Conservation (phyloP, 2,888 invertebrate genomes). For the Limenitis camilla region DNA sequence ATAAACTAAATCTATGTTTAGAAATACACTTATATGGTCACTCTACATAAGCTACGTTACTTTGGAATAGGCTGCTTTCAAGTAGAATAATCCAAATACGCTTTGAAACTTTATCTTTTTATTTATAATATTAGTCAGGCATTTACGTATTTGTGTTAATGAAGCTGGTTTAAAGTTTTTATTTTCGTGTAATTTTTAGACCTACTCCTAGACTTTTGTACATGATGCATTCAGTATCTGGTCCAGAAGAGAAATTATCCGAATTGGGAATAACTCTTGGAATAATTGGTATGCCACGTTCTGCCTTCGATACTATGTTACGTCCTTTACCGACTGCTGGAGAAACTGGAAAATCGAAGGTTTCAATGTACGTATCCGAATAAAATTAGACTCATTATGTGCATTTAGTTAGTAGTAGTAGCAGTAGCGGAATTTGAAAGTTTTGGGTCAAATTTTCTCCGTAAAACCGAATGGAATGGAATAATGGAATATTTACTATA, state of each 20-base stretch:
- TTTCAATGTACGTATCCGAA: constrained; percentile 36
- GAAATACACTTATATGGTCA: too few relatives aligned
- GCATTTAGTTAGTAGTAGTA: constrained; percentile 1
- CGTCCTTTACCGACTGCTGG: constrained; percentile 37
- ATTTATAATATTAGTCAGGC: too few relatives aligned
- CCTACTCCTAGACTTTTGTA: constrained; percentile 59
- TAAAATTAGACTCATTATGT: constrained; percentile 13
- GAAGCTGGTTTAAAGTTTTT: too few relatives aligned
- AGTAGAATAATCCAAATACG: too few relatives aligned
- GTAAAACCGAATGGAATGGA: not conserved
- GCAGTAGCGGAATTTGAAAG: not conserved
- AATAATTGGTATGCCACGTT: constrained; percentile 73
- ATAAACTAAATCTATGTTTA: too few relatives aligned
- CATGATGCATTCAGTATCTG: constrained; percentile 69
- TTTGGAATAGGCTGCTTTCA: too few relatives aligned
- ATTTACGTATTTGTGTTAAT: too few relatives aligned
- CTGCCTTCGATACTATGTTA: constrained; percentile 74
- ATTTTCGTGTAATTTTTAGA: constrained; percentile 12
- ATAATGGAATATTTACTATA: too few relatives aligned
- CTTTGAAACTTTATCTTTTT: too few relatives aligned
- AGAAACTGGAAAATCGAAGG: constrained; percentile 42
- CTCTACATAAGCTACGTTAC: too few relatives aligned
- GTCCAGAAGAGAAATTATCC: constrained; percentile 69
- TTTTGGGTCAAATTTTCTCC: too few relatives aligned
- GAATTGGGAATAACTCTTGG: constrained; percentile 69